These are phyloP conservation scores for Parasteatoda tepidariorum DNA, from an alignment of 1,140 invertebrate species.

Conservation along the genomic window DNA sequence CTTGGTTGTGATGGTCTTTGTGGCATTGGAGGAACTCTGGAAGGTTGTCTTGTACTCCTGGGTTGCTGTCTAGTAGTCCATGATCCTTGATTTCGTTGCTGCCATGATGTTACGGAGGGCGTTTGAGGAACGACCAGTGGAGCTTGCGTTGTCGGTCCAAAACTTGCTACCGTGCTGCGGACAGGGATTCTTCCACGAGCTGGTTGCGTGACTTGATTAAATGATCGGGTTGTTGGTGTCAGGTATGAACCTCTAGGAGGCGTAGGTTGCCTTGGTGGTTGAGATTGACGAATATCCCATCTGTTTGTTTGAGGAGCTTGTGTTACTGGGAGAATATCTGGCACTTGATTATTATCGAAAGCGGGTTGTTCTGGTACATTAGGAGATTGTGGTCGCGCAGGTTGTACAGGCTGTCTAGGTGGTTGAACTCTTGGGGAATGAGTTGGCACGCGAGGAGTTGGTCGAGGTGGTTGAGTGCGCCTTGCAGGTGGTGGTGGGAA, in stretches of 20 bases:
- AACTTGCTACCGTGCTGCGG: neutral
- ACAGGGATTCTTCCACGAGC: neutral
- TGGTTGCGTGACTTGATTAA: neutral
- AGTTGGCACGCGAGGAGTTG: neutral
- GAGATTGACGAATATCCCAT: constrained; percentile 45
- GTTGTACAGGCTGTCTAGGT: neutral
- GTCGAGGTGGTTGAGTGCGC: neutral
- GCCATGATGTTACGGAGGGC: neutral
- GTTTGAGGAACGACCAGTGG: constrained; percentile 5
- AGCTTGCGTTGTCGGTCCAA: neutral
- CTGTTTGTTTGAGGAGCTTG: neutral
- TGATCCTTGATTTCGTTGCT: constrained; percentile 15
- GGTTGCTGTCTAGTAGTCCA: neutral
- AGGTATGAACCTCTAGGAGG: neutral
- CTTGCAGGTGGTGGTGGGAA: neutral
- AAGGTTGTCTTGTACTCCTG: neutral
- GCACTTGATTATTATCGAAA: neutral
- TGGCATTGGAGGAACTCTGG: neutral
- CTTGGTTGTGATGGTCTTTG: constrained; percentile 26
- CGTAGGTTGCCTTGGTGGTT: constrained; percentile 32
- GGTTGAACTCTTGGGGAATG: neutral
- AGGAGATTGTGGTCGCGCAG: neutral
- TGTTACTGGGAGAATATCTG: constrained; percentile 23
- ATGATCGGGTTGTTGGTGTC: constrained; percentile 3
- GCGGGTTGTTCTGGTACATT: neutral